These are phyloP conservation scores for Cepaea nemoralis DNA, from an alignment of 1,140 invertebrate species.

Conservation along the genomic window DNA sequence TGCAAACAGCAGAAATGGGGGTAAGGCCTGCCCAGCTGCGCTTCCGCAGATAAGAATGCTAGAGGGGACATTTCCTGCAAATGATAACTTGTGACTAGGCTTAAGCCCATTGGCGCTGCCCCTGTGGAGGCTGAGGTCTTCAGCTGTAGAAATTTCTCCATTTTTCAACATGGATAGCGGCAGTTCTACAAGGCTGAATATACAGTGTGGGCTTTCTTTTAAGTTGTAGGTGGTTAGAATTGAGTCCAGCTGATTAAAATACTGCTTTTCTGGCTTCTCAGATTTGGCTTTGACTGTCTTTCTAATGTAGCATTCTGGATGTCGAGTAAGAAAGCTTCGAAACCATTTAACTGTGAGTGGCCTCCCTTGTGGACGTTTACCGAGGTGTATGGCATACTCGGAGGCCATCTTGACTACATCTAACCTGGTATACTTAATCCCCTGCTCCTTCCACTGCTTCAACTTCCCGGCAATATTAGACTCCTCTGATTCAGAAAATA, in stretches of 20 bases:
- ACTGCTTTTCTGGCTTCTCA: slow-evolving; percentile 24
- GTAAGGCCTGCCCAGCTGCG: slow-evolving; percentile 27
- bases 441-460: slow-evolving; percentile 33
- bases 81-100: background rate
- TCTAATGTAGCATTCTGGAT: slow-evolving; percentile 34
- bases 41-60: slow-evolving; percentile 28
- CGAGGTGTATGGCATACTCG: slow-evolving; percentile 26
- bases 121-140: background rate
- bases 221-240: slow-evolving; percentile 2
- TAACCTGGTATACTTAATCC: slow-evolving; percentile 24
- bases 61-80: slow-evolving; percentile 9
- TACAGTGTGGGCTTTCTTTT: slow-evolving; percentile 30
- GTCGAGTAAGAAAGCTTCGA: slow-evolving; percentile 34
- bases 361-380: slow-evolving; percentile 21
- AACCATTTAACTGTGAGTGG: slow-evolving; percentile 37
- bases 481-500: slow-evolving; percentile 32
- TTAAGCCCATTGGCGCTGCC: background rate
- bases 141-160: background rate
- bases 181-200: slow-evolving; percentile 25
- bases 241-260: slow-evolving; percentile 27
- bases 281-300: slow-evolving; percentile 2
- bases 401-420: slow-evolving; percentile 37
- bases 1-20: slow-evolving; percentile 26
- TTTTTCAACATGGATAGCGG: slow-evolving; percentile 12
- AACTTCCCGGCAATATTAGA: slow-evolving; percentile 12